Base-by-base conservation (phyloP, 2,113 vertebrate genomes). In the Oxyruncus cristatus region DNA sequence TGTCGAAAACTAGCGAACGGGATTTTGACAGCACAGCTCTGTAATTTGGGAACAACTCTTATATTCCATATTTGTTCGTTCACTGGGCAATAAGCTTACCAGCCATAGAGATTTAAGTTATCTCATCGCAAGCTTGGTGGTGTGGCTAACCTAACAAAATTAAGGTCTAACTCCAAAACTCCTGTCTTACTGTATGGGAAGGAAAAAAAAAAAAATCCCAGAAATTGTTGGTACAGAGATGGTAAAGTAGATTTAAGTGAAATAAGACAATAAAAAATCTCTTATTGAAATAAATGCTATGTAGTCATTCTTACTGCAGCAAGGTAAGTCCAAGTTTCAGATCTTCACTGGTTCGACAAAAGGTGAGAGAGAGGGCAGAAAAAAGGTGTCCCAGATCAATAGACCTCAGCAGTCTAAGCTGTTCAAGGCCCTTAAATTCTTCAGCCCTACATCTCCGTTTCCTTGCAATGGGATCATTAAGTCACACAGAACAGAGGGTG, bases 151-250 rank as follows among this genome's bases (percentile, higher is more conserved):
- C 35, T 32, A 81, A 81, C 5, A 89, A 85, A 62, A 66, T 30
- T 33, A 9, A 83, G 37, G 19, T 26, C 1, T 0, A 35, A 63
- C 14, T 58, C 71, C 7, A 53, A 66, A 91, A 74, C 50, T 65
- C 24, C 28, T 39, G 17, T 27, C 53, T 44, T 52, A 24, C 8
- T 1, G 2, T 10, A 46, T 11, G 14, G 14, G 33, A 71, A 44
- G 9, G 1, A 47, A 80, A 41, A 50, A 32, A 28, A 6, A 37
- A 4, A 41, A n/a, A n/a, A n/a, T n/a, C 1, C 0, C 5, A 18
- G 7, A 70, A 71, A 13, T 52, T 75, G 4, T 47, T 42, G 63
- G 14, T 35, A 39, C 4, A 55, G 18, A 80, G 20, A 74, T 16
- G 49, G 21, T n/a, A 49, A 89, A 68, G 19, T 10, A 84, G n/a